phyloP scores from a whole-genome alignment of 53 echinoderm and acorn worm species.

The Temnopleurus reevesii region DNA sequence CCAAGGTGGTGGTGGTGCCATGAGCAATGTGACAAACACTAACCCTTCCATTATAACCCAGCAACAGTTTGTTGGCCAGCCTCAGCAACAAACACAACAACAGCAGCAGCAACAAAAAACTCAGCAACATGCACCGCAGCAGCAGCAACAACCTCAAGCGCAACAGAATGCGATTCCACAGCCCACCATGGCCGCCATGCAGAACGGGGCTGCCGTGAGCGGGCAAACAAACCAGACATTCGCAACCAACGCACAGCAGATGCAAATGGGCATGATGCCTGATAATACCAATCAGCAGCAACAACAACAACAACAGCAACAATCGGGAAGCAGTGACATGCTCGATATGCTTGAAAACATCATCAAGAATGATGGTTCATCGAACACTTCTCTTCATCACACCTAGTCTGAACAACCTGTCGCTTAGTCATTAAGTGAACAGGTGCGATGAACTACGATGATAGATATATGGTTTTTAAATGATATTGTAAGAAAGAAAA shows the following conservation, averaged over 20 bases:
- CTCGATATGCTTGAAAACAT: slow-evolving; percentile 38
- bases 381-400: too few relatives aligned
- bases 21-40: slow-evolving; percentile 49
- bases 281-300: neutral
- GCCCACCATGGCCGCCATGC: slow-evolving; percentile 12
- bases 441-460: neutral
- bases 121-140: slow-evolving; percentile 54
- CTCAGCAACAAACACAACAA: too few relatives aligned
- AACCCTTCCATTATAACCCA: slow-evolving; percentile 58
- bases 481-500: slow-evolving; percentile 44
- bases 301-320: slow-evolving; percentile 4
- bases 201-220: neutral
- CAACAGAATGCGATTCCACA: slow-evolving; percentile 30
- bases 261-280: slow-evolving; percentile 39
- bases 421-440: neutral
- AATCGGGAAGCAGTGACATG: slow-evolving; percentile 11
- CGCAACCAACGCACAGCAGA: neutral
- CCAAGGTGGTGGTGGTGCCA: slow-evolving; percentile 48
- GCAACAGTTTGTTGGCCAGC: slow-evolving; percentile 57
- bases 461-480: slow-evolving; percentile 8
- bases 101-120: slow-evolving; percentile 63
- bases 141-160: slow-evolving; percentile 30
- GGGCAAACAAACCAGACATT: slow-evolving; percentile 1
- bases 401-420: slow-evolving; percentile 31
- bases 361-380: slow-evolving; percentile 42